A percentile compares a stretch with the other conserved stretches of the same genome.
phyloP scores from a whole-genome alignment of 2,888 invertebrate species.

The Augiades crinisus region DNA sequence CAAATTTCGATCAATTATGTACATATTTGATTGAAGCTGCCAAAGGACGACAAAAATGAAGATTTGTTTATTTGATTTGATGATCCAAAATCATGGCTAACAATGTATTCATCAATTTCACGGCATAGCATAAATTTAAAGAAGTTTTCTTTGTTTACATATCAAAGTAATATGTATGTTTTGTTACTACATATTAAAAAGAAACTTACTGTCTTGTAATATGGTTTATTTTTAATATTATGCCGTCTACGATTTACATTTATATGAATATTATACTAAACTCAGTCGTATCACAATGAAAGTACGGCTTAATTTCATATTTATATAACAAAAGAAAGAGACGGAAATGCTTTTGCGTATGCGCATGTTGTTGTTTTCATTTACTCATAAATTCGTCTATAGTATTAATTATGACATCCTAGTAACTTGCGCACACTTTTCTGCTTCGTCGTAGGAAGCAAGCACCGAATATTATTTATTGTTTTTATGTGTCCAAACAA shows the following conservation, averaged over 20 bases:
- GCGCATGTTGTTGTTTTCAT: conserved; percentile 10
- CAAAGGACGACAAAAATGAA: too few relatives aligned
- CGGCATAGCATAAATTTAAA: conserved; percentile 49
- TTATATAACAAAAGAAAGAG: neutral
- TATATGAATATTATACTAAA: conserved; percentile 21
- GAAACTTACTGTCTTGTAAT: neutral
- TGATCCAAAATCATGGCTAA: conserved; percentile 69
- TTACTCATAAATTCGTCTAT: neutral
- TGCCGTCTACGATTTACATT: too few relatives aligned
- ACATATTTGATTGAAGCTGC: too few relatives aligned
- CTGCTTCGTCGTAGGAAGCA: too few relatives aligned
- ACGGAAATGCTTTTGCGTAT: neutral
- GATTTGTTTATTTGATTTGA: too few relatives aligned
- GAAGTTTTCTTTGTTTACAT: conserved; percentile 34
- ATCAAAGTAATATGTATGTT: neutral
- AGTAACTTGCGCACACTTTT: conserved; percentile 29
- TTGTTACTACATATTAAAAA: neutral
- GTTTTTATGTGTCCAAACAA: neutral
- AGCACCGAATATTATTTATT: too few relatives aligned
- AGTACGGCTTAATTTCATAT: neutral
- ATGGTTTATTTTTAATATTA: neutral
- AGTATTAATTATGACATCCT: conserved; percentile 39
- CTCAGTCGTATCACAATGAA: neutral
- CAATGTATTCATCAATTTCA: conserved; percentile 62
- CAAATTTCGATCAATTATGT: too few relatives aligned